Conservation (phyloP, 2,888 invertebrate genomes). For the Taenaris catops region DNA sequence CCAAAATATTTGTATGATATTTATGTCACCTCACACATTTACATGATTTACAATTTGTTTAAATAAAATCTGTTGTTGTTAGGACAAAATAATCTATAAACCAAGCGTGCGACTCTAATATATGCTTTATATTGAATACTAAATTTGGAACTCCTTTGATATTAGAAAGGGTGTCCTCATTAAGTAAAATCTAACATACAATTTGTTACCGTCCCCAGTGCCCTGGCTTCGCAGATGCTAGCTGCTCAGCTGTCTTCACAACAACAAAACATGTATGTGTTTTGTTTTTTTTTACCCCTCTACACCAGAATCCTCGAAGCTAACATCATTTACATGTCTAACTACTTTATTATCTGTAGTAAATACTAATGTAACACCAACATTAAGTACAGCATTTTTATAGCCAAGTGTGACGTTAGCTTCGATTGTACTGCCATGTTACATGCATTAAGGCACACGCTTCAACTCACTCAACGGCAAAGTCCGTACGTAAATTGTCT, state of each 20-base stretch:
- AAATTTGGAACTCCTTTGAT: constrained; percentile 27
- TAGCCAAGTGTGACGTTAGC: constrained; percentile 43
- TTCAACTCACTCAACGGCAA: constrained; percentile 54
- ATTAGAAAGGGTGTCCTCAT: constrained; percentile 33
- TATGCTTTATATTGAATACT: constrained; percentile 30
- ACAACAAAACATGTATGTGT: constrained; percentile 96
- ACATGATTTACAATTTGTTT: too few relatives aligned
- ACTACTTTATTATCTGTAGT: background rate
- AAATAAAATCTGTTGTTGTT: too few relatives aligned
- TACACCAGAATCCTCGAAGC: constrained; percentile 45
- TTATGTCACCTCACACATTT: too few relatives aligned
- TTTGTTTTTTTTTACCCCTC: constrained; percentile 59
- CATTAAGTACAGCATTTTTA: constrained; percentile 1
- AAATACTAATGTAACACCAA: too few relatives aligned
- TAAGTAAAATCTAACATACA: constrained; percentile 62
- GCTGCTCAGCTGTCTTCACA: constrained; percentile 95
- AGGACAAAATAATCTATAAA: too few relatives aligned
- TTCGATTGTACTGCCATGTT: constrained; percentile 53
- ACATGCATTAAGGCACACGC: constrained; percentile 72
- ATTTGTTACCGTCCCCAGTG: constrained; percentile 89
- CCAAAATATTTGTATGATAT: too few relatives aligned
- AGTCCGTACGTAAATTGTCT: constrained; percentile 66
- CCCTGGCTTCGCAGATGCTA: constrained; percentile 98
- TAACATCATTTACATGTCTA: constrained; percentile 26
- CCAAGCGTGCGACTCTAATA: constrained; percentile 63